phyloP scores from a whole-genome alignment of 2,113 vertebrate genomes.

The Silurus meridionalis region DNA sequence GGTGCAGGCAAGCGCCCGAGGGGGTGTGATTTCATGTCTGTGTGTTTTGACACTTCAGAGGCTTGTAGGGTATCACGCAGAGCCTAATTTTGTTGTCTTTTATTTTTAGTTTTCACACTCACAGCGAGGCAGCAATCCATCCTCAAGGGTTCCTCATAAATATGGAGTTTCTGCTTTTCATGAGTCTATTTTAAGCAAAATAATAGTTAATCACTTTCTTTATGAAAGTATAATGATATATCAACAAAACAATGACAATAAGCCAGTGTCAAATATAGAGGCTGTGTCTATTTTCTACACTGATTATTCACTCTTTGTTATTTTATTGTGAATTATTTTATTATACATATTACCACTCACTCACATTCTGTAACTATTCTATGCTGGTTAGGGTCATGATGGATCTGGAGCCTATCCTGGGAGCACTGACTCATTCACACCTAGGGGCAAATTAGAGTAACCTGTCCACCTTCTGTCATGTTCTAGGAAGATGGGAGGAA shows the following conservation, averaged over 20 bases:
- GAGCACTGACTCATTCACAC: background rate
- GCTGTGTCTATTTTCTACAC: background rate
- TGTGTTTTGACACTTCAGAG: conserved; percentile 1
- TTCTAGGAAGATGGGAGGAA: background rate
- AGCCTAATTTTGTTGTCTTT: conserved; percentile 34
- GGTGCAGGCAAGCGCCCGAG: conserved; percentile 7
- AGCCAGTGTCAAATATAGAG: background rate
- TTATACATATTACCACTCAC: background rate
- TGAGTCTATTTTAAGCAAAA: conserved; percentile 22
- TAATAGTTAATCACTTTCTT: conserved; percentile 11
- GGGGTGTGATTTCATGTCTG: conserved; percentile 6
- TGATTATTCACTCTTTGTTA: background rate
- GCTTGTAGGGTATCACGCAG: conserved; percentile 14
- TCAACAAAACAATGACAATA: background rate
- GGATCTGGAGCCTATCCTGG: background rate
- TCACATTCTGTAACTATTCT: background rate
- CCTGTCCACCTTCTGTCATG: background rate
- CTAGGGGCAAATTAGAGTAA: background rate
- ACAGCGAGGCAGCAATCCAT: conserved; percentile 35
- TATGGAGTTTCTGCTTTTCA: conserved; percentile 48
- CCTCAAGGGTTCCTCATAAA: conserved; percentile 42
- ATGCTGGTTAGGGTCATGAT: background rate
- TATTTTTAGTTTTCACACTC: conserved; percentile 54
- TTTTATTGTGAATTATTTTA: background rate
- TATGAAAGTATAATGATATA: background rate